Evolutionary conservation across 2,888 invertebrate species (phyloP).

Genomic region (Euplagia quadripunctaria): DNA sequence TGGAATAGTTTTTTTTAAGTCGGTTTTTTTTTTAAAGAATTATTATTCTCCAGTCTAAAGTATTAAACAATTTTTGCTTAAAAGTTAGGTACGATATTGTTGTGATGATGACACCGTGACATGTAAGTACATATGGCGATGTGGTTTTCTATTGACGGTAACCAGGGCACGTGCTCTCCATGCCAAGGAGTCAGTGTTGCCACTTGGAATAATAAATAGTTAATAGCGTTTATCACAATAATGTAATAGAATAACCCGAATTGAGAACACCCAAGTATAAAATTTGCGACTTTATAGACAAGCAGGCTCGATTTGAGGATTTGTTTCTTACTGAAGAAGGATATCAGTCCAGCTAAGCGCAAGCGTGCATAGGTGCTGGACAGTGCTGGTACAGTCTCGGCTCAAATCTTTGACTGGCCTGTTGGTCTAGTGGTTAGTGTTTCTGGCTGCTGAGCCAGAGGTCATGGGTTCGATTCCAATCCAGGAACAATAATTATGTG

Average conservation of each 20-base stretch:
- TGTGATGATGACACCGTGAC: not conserved
- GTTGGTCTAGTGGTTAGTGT: too few species aligned
- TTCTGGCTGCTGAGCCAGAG: too few species aligned
- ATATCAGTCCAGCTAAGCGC: too few species aligned
- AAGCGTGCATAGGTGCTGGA: too few species aligned
- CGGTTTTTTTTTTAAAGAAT: not conserved
- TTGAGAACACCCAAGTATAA: not conserved
- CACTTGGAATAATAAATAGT: constrained; percentile 11
- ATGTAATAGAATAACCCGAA: not conserved
- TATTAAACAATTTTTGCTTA: not conserved
- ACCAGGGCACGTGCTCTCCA: constrained; percentile 8
- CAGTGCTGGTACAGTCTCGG: too few species aligned
- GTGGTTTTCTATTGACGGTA: constrained; percentile 1
- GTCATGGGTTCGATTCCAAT: too few species aligned
- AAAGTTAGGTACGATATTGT: too few species aligned
- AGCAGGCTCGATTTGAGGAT: not conserved
- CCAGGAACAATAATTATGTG: too few species aligned
- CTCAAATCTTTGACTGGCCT: too few species aligned
- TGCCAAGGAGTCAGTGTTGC: constrained; percentile 1
- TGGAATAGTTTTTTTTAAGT: too few species aligned
- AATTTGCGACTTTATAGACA: not conserved
- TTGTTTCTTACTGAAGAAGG: too few species aligned
- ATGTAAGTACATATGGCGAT: not conserved
- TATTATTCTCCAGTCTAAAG: too few species aligned
- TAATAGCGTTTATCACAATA: not conserved